Evolutionary conservation across 2,797 vertebrate species (phyloP).

Genomic region (Syncerus caffer): DNA sequence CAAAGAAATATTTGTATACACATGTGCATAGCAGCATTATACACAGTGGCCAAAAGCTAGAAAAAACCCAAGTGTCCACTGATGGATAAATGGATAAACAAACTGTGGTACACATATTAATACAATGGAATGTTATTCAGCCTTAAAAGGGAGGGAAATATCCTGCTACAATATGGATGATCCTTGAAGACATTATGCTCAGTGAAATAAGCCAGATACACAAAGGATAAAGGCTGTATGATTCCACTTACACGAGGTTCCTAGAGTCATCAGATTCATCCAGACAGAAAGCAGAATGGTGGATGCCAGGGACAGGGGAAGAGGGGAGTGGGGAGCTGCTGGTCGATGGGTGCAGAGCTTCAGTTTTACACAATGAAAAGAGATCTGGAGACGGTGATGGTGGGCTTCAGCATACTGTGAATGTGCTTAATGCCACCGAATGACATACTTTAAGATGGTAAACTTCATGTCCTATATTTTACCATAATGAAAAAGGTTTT

Average conservation of each 20-base stretch:
- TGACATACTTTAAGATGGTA: not conserved
- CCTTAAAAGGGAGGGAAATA: not conserved
- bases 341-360: not conserved
- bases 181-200: not conserved
- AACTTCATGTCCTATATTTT: not conserved
- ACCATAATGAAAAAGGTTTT: not conserved
- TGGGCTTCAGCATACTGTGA: too few relatives aligned
- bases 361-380: not conserved
- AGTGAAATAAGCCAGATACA: not conserved
- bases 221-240: not conserved
- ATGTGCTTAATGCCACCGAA: not conserved
- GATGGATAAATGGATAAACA: not conserved
- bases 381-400: too few relatives aligned
- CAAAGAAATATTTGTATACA: not conserved
- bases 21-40: not conserved
- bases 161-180: not conserved
- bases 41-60: not conserved
- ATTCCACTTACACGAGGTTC: not conserved
- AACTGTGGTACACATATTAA: not conserved
- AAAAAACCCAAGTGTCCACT: not conserved
- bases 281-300: not conserved
- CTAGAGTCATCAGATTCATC: not conserved
- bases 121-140: not conserved
- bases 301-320: not conserved
- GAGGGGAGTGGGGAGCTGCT: rapidly evolving